Conservation (phyloP, 2,888 invertebrate genomes). For the Mystacides longicornis region DNA sequence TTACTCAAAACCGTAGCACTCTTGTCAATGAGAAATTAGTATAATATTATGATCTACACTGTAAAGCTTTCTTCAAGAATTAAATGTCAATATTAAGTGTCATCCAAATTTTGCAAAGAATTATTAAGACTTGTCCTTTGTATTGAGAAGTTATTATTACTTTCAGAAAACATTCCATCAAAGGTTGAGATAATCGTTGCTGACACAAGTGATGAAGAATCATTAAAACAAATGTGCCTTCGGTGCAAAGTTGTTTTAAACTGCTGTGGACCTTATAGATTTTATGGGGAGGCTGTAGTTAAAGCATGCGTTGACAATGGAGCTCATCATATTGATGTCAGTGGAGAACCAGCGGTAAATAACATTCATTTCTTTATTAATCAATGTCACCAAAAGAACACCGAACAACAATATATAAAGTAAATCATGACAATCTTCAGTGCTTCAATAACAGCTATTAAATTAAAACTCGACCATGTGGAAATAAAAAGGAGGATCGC, state of each 20-base stretch:
- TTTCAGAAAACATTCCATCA: slow-evolving; percentile 50
- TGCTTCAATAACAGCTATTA: too few species aligned
- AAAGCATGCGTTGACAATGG: slow-evolving; percentile 75
- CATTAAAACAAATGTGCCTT: slow-evolving; percentile 72
- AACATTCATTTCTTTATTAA: neutral
- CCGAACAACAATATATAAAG: neutral
- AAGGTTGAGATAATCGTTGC: slow-evolving; percentile 65
- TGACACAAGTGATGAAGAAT: slow-evolving; percentile 65
- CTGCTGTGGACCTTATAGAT: slow-evolving; percentile 85
- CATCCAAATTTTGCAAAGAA: neutral
- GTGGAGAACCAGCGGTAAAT: slow-evolving; percentile 77
- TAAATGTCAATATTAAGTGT: too few species aligned
- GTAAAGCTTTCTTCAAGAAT: too few species aligned
- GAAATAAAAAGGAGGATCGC: too few species aligned
- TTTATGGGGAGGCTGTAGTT: slow-evolving; percentile 85
- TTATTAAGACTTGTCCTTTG: neutral
- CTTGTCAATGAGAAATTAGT: too few species aligned
- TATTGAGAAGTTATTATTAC: neutral
- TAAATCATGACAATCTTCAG: too few species aligned
- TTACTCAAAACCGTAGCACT: too few species aligned
- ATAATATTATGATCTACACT: too few species aligned
- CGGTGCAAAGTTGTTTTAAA: slow-evolving; percentile 76
- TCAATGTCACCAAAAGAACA: neutral
- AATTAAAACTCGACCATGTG: too few species aligned
- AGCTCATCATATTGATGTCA: slow-evolving; percentile 87